Base-by-base conservation (phyloP, 1,140 invertebrate species). In the Choristoneura fumiferana region DNA sequence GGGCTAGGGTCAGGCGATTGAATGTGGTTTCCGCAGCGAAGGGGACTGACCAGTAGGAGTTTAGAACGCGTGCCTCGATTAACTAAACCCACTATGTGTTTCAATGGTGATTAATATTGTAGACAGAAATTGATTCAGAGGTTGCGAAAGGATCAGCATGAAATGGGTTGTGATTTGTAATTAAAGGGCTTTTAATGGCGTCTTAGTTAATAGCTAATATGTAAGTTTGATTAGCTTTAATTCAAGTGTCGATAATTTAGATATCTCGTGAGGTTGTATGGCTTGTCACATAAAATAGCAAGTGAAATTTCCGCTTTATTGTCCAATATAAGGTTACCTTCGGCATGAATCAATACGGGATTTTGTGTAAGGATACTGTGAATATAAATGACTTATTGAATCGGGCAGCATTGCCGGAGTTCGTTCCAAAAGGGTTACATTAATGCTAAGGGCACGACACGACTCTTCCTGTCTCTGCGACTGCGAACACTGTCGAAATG, bases 21-120 rank as follows among this genome's bases (percentile, higher is more conserved):
- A 81, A 81, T 81, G 78, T 67, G 78, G 80, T 78, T 63, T 29
- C 12, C 73, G 81, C 58, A 75, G 78, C 56, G 59, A 63, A 63
- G 64, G 64, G 64, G 70, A 43, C 63, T 63, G 63, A 53, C 57
- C 61, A 63, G 64, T 49, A 22, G 13, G 15, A 68, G 64, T 65
- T 68, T 67, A n/a, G n/a, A n/a, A 73, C 70, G 66, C 69, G 58
- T 65, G 63, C 67, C 67, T 61, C 65, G 69, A 80, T 78, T 80
- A 78, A 80, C 70, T 71, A 70, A 67, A 53, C 58, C 38, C 45
- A 60, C 57, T 18, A 33, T n/a, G 18, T n/a, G 22, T 29, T 29
- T 29, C 18, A 18, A 49, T 49, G 12, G 43, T 49, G 43, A 49
- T 49, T 17, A 49, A 49, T 49, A 22, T 17, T 33, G 12, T 22